These are phyloP conservation scores for Cotesia congregata DNA, from an alignment of 2,888 invertebrate genomes.

Conservation along the genomic window DNA sequence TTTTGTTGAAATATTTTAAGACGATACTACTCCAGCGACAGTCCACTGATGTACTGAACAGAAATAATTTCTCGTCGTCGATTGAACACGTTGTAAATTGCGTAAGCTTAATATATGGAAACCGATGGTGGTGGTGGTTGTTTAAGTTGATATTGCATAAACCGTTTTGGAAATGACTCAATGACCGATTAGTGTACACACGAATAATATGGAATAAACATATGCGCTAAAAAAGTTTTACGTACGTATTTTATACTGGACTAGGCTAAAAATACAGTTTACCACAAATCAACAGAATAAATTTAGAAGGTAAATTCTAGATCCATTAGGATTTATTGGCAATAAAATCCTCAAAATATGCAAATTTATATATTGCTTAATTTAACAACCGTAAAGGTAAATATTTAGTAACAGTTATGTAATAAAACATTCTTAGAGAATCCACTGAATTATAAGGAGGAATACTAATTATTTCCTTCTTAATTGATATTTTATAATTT, in stretches of 20 bases:
- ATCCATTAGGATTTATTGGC: not conserved
- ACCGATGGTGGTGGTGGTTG: constrained; percentile 26
- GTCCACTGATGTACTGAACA: constrained; percentile 34
- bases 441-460: not conserved
- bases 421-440: not conserved
- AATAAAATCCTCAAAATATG: not conserved
- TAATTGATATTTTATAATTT: not conserved
- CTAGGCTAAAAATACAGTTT: too few species aligned
- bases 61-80: constrained; percentile 13
- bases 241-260: too few species aligned
- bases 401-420: not conserved
- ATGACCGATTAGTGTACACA: constrained; percentile 2
- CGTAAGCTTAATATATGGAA: constrained; percentile 40
- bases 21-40: constrained; percentile 13
- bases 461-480: not conserved
- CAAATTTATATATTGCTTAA: not conserved
- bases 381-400: not conserved
- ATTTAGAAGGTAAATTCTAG: not conserved
- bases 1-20: not conserved
- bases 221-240: not conserved
- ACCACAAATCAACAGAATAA: not conserved
- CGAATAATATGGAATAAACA: constrained; percentile 3
- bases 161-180: constrained; percentile 35
- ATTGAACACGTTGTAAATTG: constrained; percentile 26
- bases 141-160: constrained; percentile 35